phyloP scores from a whole-genome alignment of 2,888 invertebrate genomes.

The Esperia sulphurella region DNA sequence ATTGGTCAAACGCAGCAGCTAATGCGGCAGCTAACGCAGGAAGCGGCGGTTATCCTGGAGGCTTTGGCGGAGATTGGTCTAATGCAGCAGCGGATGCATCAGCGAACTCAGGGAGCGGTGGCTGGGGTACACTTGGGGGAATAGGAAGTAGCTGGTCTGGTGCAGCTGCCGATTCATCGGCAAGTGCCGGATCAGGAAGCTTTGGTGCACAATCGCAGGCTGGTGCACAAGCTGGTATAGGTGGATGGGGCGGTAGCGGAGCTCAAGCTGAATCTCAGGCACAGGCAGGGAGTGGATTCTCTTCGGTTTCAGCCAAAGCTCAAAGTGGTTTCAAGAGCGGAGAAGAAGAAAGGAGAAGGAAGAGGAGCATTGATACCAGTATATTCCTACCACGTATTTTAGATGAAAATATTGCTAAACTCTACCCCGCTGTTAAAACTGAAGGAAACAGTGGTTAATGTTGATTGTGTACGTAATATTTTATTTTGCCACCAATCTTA shows the following conservation, averaged over 20 bases:
- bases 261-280: neutral
- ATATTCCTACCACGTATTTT: neutral
- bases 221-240: neutral
- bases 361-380: neutral
- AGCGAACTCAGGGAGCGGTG: neutral
- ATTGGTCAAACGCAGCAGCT: conserved; percentile 8
- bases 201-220: conserved; percentile 4
- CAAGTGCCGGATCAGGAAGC: conserved; percentile 3
- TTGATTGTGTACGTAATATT: neutral
- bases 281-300: neutral
- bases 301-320: neutral
- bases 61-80: conserved; percentile 4
- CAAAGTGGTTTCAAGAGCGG: conserved; percentile 9
- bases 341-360: conserved; percentile 14
- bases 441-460: neutral
- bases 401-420: neutral
- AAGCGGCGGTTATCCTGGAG: conserved; percentile 5
- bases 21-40: conserved; percentile 10
- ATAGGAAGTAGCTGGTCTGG: no score
- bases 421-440: neutral
- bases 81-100: neutral
- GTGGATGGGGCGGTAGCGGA: neutral
- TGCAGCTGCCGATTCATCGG: conserved; percentile 7
- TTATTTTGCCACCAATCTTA: neutral
- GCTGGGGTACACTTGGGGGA: neutral